Evolutionary conservation across 2,113 vertebrate species (phyloP), one percentile per base, ranked within the genome.

Genomic region (Pterophyllum scalare): DNA sequence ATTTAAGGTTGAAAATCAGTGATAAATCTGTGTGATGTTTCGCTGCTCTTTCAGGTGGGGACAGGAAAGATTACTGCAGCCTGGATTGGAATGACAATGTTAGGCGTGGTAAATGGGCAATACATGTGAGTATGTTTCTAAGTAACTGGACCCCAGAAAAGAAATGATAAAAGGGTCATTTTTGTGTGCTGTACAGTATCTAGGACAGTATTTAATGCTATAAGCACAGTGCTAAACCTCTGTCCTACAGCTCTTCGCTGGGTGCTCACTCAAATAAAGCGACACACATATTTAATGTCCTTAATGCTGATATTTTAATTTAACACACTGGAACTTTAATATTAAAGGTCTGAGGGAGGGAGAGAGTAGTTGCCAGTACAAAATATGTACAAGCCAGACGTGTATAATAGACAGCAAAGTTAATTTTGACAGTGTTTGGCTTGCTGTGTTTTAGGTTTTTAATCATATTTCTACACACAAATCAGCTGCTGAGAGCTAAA

Each of bases 61-160:
- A 95, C 95, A 7, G 95, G 96, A 14, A 1, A 90, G 40, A 62
- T 93, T 2, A 15, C 74, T 3, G 74, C 91, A 35, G 93, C 94
- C 7, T 96, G 95, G 95, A 95, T 96, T 14, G 96, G 95, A 20
- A 56, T 96, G 93, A 79, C 7, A 22, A 89, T 92, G 91, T 59
- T 91, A 7, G 96, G 96, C 11, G 62, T 94, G 1, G 76, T 91
- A 14, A 86, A 3, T 31, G 95, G 91, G 83, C 87, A 96, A 46
- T 95, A 92, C 49, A 26, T 79, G 96, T 96, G 92, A 0, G 95
- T 89, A 22, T 49, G 24, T 33, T 46, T 43, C 14, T 40, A 13
- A 31, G 8, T 35, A 6, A 54, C 14, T 54, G 19, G 10, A 72
- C 6, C 26, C 28, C 49, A 52, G 65, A 10, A 70, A 70, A 52